Evolutionary conservation across 2,797 vertebrate species (phyloP).

Genomic region (Propithecus deckenii): DNA sequence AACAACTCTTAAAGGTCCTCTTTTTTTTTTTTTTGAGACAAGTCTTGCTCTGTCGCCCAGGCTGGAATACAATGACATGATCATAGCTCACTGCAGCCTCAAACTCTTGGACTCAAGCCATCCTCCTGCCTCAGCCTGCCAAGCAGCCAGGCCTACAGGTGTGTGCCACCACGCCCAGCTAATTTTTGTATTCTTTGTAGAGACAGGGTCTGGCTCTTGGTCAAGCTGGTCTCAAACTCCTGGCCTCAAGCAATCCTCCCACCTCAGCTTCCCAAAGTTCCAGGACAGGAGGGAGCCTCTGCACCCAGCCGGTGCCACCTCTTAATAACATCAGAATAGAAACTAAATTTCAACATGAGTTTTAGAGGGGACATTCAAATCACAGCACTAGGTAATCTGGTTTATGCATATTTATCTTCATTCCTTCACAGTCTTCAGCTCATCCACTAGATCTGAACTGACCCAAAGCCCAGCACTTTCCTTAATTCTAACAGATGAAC

Average conservation of each 20-base stretch:
- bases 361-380: background rate
- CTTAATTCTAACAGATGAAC: background rate
- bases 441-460: background rate
- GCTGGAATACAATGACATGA: too few species aligned
- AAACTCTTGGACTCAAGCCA: too few species aligned
- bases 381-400: background rate
- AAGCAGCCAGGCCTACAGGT: too few species aligned
- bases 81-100: too few species aligned
- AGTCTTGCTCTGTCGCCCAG: background rate
- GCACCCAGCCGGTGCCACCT: background rate
- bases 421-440: background rate
- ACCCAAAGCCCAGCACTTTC: background rate
- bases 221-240: too few species aligned
- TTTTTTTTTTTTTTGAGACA: background rate
- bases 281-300: too few species aligned
- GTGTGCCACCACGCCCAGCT: too few species aligned
- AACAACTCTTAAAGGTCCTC: background rate
- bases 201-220: too few species aligned
- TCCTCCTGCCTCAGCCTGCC: too few species aligned
- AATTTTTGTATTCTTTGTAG: too few species aligned
- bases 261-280: too few species aligned
- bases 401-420: background rate
- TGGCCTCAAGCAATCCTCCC: too few species aligned
- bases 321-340: background rate
- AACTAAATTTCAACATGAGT: background rate